Evolutionary conservation across 2,888 invertebrate genomes (phyloP).

Genomic region (Isotomurus palustris): DNA sequence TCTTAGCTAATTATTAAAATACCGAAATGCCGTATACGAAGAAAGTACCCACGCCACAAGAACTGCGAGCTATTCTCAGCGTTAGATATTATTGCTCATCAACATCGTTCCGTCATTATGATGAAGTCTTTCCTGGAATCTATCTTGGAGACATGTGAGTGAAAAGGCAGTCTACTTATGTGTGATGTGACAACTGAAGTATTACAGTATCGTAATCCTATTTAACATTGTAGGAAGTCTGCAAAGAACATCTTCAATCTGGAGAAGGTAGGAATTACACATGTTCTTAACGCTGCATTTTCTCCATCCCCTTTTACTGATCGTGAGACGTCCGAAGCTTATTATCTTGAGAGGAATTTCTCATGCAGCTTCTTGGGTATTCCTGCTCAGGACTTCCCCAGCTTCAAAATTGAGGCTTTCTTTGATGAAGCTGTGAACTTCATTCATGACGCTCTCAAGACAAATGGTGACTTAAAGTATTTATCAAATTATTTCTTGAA

Average conservation of each 20-base stretch:
- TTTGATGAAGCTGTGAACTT: constrained; percentile 52
- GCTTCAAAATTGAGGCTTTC: constrained; percentile 50
- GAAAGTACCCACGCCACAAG: constrained; percentile 20
- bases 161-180: not conserved
- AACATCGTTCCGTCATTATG: constrained; percentile 23
- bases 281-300: constrained; percentile 53
- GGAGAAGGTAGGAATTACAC: constrained; percentile 51
- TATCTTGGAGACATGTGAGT: constrained; percentile 28
- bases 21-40: no score
- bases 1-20: no score
- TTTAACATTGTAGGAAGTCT: constrained; percentile 49
- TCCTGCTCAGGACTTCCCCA: constrained; percentile 52
- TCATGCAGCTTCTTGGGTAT: constrained; percentile 49
- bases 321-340: constrained; percentile 36
- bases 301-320: constrained; percentile 44
- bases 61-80: constrained; percentile 21
- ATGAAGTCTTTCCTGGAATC: constrained; percentile 26
- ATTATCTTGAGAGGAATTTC: constrained; percentile 31
- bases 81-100: constrained; percentile 15
- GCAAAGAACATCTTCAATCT: constrained; percentile 50
- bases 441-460: constrained; percentile 50
- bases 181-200: not conserved
- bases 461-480: constrained; percentile 46
- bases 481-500: not conserved
- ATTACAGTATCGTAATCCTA: no score